Conservation (phyloP, 2,888 invertebrate genomes). For the Volucella inflata region DNA sequence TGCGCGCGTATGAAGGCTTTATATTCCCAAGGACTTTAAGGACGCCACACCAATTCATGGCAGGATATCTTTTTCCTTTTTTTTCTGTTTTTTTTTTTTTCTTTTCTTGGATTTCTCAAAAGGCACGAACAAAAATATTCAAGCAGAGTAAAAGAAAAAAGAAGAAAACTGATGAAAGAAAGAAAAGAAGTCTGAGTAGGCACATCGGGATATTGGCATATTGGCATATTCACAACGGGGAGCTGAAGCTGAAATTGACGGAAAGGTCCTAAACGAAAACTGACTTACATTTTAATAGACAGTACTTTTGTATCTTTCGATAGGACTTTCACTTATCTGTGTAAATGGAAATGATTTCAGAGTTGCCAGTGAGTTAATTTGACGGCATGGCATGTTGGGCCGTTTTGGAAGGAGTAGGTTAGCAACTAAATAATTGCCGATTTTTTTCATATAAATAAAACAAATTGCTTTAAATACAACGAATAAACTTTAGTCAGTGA, state of each 20-base stretch:
- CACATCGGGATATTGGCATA: too few relatives aligned
- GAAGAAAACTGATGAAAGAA: constrained; percentile 19
- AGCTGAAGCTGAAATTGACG: constrained; percentile 59
- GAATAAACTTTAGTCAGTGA: too few relatives aligned
- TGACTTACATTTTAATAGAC: constrained; percentile 74
- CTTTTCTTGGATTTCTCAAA: constrained; percentile 7
- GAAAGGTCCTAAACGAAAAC: constrained; percentile 69
- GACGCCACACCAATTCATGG: too few relatives aligned
- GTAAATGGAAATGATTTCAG: neutral
- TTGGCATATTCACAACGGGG: constrained; percentile 43
- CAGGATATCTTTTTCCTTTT: constrained; percentile 51
- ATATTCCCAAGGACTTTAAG: constrained; percentile 49
- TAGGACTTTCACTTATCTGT: constrained; percentile 11
- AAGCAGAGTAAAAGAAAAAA: constrained; percentile 22
- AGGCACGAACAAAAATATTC: constrained; percentile 46
- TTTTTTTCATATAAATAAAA: too few relatives aligned
- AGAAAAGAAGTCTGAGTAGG: neutral
- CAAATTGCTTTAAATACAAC: too few relatives aligned
- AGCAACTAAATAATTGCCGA: too few relatives aligned
- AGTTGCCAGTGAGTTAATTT: too few relatives aligned
- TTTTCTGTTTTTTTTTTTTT: constrained; percentile 40
- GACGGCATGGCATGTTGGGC: too few relatives aligned
- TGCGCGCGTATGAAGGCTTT: constrained; percentile 48
- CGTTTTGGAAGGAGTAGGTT: too few relatives aligned
- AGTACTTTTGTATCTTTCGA: constrained; percentile 47